Conservation (phyloP, 2,797 vertebrate genomes). For the Aphelocoma californica region DNA sequence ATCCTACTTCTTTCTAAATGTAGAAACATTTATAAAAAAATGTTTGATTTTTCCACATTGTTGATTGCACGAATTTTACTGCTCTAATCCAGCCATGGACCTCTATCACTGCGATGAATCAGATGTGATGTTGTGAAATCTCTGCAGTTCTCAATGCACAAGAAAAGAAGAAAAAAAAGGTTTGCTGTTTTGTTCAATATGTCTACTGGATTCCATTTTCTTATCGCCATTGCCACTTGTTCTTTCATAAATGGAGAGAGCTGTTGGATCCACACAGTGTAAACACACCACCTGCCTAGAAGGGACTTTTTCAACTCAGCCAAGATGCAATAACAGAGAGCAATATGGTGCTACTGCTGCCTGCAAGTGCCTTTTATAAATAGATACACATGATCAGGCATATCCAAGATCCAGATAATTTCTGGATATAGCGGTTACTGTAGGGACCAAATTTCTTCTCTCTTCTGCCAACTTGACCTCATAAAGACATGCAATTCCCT, state of each 20-base stretch:
- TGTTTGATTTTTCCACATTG: not conserved
- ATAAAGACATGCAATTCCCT: not conserved
- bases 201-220: not conserved
- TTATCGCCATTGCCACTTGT: not conserved
- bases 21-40: not conserved
- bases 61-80: not conserved
- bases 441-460: not conserved
- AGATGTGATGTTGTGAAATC: not conserved
- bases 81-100: not conserved
- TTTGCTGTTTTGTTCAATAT: not conserved
- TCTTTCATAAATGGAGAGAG: not conserved
- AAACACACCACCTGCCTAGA: not conserved
- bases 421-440: not conserved
- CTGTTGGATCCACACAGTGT: not conserved
- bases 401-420: not conserved
- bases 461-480: not conserved
- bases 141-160: not conserved
- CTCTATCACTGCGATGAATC: not conserved
- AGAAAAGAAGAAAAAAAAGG: not conserved
- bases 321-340: not conserved
- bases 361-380: not conserved
- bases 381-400: not conserved
- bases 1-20: not conserved
- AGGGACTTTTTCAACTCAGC: not conserved
- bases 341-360: not conserved